These are phyloP conservation scores for Pantala flavescens DNA, from an alignment of 1,140 invertebrate genomes.

Conservation along the genomic window DNA sequence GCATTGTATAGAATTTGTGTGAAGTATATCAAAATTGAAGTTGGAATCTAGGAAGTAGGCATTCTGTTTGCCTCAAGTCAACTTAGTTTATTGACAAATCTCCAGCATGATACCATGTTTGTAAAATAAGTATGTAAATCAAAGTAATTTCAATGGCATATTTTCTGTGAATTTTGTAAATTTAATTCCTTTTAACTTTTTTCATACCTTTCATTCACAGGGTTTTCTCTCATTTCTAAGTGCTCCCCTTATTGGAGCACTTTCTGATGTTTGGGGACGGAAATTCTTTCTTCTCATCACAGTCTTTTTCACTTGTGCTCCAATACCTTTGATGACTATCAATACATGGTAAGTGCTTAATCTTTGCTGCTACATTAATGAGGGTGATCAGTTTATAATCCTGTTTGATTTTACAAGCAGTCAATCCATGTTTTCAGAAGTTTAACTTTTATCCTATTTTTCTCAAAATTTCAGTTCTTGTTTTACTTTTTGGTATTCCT, in stretches of 20 bases:
- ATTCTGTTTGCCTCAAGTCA: too few relatives aligned
- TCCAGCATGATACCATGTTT: too few relatives aligned
- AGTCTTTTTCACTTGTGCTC: slow-evolving; percentile 97
- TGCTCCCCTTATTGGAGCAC: slow-evolving; percentile 90
- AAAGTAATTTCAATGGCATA: too few relatives aligned
- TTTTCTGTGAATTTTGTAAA: too few relatives aligned
- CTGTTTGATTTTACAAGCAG: neutral
- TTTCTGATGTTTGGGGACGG: slow-evolving; percentile 95
- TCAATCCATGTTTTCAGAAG: neutral
- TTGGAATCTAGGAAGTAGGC: too few relatives aligned
- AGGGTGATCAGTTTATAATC: neutral
- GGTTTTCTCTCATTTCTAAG: slow-evolving; percentile 94
- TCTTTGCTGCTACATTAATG: neutral
- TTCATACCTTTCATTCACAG: slow-evolving; percentile 48
- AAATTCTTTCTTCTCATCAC: slow-evolving; percentile 97
- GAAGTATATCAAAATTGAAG: too few relatives aligned
- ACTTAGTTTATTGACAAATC: too few relatives aligned
- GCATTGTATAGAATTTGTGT: too few relatives aligned
- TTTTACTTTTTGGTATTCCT: neutral
- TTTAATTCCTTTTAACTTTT: too few relatives aligned
- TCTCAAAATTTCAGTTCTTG: neutral
- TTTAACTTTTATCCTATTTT: neutral
- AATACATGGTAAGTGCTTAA: slow-evolving; percentile 74
- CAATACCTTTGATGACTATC: slow-evolving; percentile 97
- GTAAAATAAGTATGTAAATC: too few relatives aligned